phyloP scores from a whole-genome alignment of 2,888 invertebrate genomes.

The Nomada hirtipes region DNA sequence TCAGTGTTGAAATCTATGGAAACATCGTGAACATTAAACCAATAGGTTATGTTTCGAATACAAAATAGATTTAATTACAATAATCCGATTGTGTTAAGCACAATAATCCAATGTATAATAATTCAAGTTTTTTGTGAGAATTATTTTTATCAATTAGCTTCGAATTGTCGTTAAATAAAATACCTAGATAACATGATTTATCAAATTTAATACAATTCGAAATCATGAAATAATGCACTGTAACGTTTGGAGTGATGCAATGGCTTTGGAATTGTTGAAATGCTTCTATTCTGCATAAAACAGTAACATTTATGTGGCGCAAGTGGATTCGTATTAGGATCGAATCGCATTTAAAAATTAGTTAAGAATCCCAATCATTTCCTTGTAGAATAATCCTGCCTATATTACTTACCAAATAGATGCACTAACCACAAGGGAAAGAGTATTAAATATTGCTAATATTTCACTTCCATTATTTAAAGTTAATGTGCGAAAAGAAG shows the following conservation, averaged over 20 bases:
- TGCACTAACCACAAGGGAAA: not conserved
- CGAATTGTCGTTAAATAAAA: not conserved
- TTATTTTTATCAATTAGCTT: not conserved
- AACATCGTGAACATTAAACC: not conserved
- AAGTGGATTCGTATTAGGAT: not conserved
- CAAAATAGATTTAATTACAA: not conserved
- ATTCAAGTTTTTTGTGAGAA: not conserved
- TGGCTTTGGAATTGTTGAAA: not conserved
- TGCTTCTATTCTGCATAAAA: not conserved
- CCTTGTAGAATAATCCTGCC: not conserved
- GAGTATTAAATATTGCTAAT: not conserved
- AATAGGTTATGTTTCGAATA: constrained; percentile 18
- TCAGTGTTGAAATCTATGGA: not conserved
- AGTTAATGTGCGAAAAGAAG: not conserved
- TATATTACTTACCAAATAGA: constrained; percentile 31
- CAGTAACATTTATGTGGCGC: not conserved
- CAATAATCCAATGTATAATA: too few relatives aligned
- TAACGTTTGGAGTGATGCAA: constrained; percentile 22
- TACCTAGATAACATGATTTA: not conserved
- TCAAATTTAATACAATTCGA: not conserved
- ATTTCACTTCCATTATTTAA: not conserved
- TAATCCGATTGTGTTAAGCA: too few relatives aligned
- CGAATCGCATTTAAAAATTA: not conserved
- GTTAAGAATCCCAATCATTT: too few relatives aligned
- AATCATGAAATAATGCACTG: not conserved